Percentiles rank a stretch among this genome's conserved stretches.
Evolutionary conservation across 2,797 vertebrate species (phyloP).

Genomic region (Intellagama lesueurii): DNA sequence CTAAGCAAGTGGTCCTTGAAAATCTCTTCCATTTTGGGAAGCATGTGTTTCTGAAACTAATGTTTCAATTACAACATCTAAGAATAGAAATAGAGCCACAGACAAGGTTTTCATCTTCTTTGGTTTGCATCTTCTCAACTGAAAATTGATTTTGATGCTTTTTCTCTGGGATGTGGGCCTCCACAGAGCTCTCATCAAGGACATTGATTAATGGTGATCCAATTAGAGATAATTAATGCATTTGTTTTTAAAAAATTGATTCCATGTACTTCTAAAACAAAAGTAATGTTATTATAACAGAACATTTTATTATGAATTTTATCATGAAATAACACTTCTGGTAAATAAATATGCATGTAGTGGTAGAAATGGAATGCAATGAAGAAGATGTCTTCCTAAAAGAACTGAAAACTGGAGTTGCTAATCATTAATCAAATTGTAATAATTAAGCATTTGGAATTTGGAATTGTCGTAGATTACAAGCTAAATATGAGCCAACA

Average conservation of each 20-base stretch:
- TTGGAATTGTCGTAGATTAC: too few species aligned
- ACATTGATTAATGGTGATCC: not conserved
- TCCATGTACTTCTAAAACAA: not conserved
- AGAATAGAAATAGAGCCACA: not conserved
- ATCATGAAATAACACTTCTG: too few species aligned
- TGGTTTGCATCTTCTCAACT: not conserved
- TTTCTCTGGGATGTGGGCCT: not conserved
- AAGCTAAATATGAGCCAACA: too few species aligned
- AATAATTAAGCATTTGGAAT: not conserved
- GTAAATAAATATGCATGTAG: not conserved
- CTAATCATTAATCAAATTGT: not conserved
- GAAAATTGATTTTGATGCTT: not conserved
- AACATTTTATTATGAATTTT: not conserved
- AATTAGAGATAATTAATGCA: slow-evolving; percentile 20
- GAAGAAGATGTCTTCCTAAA: not conserved
- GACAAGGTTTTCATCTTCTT: not conserved
- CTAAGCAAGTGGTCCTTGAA: not conserved
- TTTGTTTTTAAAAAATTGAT: not conserved
- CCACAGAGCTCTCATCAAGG: not conserved
- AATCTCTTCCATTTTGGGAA: not conserved
- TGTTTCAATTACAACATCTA: slow-evolving; percentile 8
- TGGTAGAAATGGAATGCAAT: not conserved
- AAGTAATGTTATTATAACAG: not conserved
- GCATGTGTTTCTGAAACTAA: not conserved
- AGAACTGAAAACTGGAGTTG: too few species aligned